phyloP scores from a whole-genome alignment of 1,140 invertebrate genomes.

The Hesperophylax magnus region DNA sequence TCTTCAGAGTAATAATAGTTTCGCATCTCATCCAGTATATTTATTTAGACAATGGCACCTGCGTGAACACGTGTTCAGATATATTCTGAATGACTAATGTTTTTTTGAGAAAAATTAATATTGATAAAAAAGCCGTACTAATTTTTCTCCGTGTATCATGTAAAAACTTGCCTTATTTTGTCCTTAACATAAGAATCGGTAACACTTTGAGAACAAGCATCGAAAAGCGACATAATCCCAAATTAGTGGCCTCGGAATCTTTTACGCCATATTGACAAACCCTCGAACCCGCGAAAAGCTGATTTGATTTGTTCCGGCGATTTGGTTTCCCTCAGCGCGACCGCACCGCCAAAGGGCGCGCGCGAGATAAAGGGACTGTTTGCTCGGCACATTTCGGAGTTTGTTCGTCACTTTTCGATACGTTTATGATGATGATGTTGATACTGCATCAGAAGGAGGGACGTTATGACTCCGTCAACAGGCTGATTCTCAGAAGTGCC shows the following conservation, averaged over 20 bases:
- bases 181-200: neutral
- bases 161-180: too few species aligned
- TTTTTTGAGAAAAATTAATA: too few species aligned
- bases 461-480: conserved; percentile 31
- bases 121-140: too few species aligned
- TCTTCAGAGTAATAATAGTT: too few species aligned
- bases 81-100: too few species aligned
- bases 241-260: conserved; percentile 6
- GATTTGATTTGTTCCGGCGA: conserved; percentile 42
- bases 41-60: too few species aligned
- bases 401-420: conserved; percentile 15
- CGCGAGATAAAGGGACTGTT: conserved; percentile 26
- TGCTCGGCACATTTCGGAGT: conserved; percentile 22
- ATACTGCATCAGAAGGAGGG: conserved; percentile 30
- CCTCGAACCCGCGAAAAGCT: conserved; percentile 31
- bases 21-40: too few species aligned
- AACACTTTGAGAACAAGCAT: neutral
- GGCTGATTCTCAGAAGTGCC: conserved; percentile 14
- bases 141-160: too few species aligned
- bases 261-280: conserved; percentile 34
- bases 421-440: conserved; percentile 1
- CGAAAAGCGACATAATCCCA: neutral
- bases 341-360: neutral
- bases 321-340: neutral
- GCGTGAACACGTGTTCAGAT: too few species aligned